These are phyloP conservation scores for Aphaenogaster rudis DNA, from an alignment of 1,140 invertebrate species.

Conservation along the genomic window DNA sequence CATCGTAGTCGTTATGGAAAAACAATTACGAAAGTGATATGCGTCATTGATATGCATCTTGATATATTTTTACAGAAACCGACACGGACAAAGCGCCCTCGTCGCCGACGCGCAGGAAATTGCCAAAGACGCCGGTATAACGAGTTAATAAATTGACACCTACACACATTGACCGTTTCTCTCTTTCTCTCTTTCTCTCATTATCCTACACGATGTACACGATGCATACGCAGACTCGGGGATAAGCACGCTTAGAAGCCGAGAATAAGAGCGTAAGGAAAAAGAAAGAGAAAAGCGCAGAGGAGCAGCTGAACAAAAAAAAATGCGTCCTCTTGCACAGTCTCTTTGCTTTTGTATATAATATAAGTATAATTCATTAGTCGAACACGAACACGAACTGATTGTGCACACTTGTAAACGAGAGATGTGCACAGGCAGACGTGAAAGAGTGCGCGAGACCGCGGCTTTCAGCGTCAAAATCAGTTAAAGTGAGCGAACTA, in stretches of 20 bases:
- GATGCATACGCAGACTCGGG: conserved; percentile 72
- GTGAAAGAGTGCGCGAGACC: conserved; percentile 31
- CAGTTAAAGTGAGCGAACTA: conserved; percentile 46
- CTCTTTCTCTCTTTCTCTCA: conserved; percentile 80
- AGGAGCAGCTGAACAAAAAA: not conserved
- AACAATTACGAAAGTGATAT: not conserved
- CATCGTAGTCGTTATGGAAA: not conserved
- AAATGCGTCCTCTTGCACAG: conserved; percentile 25
- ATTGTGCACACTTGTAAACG: conserved; percentile 33
- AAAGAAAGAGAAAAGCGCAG: conserved; percentile 53
- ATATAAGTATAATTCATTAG: conserved; percentile 28
- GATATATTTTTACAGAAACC: conserved; percentile 89
- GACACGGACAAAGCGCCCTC: conserved; percentile 94
- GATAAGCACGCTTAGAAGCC: conserved; percentile 70
- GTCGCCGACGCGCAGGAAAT: conserved; percentile 95
- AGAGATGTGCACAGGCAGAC: conserved; percentile 9
- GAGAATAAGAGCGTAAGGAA: conserved; percentile 57
- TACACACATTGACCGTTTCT: conserved; percentile 84
- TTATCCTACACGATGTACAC: conserved; percentile 75
- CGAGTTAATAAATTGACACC: conserved; percentile 86
- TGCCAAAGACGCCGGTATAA: conserved; percentile 98
- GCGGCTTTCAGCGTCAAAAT: conserved; percentile 41
- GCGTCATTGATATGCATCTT: conserved; percentile 48
- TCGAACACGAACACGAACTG: not conserved
- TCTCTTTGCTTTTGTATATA: conserved; percentile 58